phyloP scores from a whole-genome alignment of 2,797 vertebrate genomes.

The Caiman crocodilus region DNA sequence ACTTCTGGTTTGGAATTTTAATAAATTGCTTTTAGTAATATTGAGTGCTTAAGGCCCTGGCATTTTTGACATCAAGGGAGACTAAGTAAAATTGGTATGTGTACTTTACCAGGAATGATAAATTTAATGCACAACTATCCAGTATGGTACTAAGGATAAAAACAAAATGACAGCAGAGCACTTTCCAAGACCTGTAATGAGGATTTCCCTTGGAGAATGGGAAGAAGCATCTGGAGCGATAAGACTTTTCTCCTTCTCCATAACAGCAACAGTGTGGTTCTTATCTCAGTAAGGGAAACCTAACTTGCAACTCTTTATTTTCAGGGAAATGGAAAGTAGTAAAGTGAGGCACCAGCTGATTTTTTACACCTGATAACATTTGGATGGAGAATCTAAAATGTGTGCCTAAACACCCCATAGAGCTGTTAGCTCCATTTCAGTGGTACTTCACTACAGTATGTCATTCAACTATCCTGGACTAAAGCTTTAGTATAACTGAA shows the following conservation, averaged over 20 bases:
- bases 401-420: neutral
- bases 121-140: neutral
- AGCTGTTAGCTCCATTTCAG: neutral
- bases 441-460: neutral
- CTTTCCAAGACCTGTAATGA: neutral
- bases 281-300: neutral
- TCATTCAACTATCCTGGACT: neutral
- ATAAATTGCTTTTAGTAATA: neutral
- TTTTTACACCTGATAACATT: neutral
- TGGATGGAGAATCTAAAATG: neutral
- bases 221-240: neutral
- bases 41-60: neutral
- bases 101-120: neutral
- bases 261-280: neutral
- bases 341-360: neutral
- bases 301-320: neutral
- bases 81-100: neutral
- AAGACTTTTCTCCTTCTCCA: neutral
- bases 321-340: neutral
- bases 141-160: neutral
- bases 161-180: neutral
- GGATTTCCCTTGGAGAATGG: neutral
- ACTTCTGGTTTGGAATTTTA: neutral
- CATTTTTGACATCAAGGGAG: neutral
- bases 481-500: neutral